Conservation (phyloP, 1,140 invertebrate species). For the Andrena cerasifolii region DNA sequence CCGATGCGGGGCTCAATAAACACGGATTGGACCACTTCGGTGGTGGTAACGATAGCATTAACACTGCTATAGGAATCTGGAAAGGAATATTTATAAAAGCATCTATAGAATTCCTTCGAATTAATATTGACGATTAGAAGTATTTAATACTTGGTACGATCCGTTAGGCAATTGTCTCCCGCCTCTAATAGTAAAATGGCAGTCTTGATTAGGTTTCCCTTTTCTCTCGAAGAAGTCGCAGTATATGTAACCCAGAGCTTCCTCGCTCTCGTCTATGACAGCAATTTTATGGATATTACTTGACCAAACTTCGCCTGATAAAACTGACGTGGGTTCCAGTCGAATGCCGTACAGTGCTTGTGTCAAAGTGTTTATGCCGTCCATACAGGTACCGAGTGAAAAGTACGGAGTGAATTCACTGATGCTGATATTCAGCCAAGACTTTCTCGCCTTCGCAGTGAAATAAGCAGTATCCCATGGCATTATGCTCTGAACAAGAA, state of each 20-base stretch:
- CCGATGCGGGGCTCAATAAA: constrained; percentile 90
- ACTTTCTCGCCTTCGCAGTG: constrained; percentile 87
- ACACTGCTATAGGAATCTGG: constrained; percentile 95
- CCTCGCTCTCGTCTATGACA: constrained; percentile 90
- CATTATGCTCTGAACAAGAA: constrained; percentile 80
- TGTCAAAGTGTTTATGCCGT: constrained; percentile 94
- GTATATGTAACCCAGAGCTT: constrained; percentile 96
- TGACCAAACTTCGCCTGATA: constrained; percentile 91
- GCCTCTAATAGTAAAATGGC: constrained; percentile 98
- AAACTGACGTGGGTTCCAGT: constrained; percentile 86
- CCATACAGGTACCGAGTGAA: constrained; percentile 97
- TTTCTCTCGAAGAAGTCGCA: constrained; percentile 97
- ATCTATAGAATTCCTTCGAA: background rate
- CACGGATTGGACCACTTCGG: constrained; percentile 90
- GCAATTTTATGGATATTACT: constrained; percentile 94
- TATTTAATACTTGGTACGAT: constrained; percentile 88
- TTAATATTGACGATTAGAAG: constrained; percentile 13
- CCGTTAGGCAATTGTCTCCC: constrained; percentile 91
- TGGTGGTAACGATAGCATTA: constrained; percentile 93
- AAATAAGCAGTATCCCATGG: constrained; percentile 95
- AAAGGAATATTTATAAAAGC: constrained; percentile 33
- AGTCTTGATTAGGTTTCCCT: constrained; percentile 97
- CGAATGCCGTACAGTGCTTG: constrained; percentile 91
- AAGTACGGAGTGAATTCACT: constrained; percentile 94
- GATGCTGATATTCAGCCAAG: constrained; percentile 86